Conservation (phyloP, 1,140 invertebrate species). For the Amyelois transitella region DNA sequence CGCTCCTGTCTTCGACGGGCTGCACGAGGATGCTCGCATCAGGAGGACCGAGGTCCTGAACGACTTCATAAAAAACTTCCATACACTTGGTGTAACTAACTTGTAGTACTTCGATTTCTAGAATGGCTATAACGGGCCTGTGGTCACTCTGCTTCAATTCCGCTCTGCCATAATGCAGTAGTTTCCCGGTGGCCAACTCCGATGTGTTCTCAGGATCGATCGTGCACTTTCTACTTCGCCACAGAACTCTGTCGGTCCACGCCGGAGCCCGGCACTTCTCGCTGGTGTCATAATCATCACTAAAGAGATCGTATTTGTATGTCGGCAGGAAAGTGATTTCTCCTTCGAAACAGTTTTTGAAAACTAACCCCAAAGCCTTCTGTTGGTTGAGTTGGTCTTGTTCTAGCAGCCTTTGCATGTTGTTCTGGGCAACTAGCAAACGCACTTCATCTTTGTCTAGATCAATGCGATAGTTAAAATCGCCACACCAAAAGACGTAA, state of each 20-base stretch:
- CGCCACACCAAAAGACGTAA: constrained; percentile 99
- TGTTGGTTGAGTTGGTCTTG: constrained; percentile 93
- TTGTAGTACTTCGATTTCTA: constrained; percentile 90
- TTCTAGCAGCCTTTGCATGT: constrained; percentile 86
- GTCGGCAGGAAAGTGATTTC: constrained; percentile 95
- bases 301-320: constrained; percentile 99
- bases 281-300: constrained; percentile 99
- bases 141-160: constrained; percentile 99
- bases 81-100: constrained; percentile 84
- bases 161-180: constrained; percentile 92
- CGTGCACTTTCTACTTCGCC: constrained; percentile 85
- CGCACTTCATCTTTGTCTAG: constrained; percentile 97
- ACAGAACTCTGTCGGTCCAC: constrained; percentile 98
- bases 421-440: constrained; percentile 85
- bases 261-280: constrained; percentile 98
- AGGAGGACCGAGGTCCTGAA: constrained; percentile 91
- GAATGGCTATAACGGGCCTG: constrained; percentile 91
- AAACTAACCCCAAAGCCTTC: constrained; percentile 89
- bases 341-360: constrained; percentile 95
- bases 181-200: constrained; percentile 84
- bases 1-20: constrained; percentile 62
- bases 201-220: constrained; percentile 79
- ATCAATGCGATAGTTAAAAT: constrained; percentile 99
- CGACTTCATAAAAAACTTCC: constrained; percentile 88
- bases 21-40: constrained; percentile 95